Evolutionary conservation across 2,113 vertebrate species (phyloP).

Genomic region (Gadus chalcogrammus): DNA sequence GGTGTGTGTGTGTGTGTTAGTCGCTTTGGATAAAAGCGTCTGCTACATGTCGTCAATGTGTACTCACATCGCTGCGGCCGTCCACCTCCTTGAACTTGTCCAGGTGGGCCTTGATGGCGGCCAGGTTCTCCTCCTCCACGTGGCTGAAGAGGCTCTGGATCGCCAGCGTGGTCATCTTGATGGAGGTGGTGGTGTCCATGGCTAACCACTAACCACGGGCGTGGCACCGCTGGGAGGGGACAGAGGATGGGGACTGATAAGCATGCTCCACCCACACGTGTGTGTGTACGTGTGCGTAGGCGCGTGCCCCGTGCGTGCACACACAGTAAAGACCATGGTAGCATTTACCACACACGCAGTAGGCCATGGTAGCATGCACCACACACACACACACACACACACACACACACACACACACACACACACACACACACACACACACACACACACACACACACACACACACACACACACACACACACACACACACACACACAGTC

Average conservation of each 20-base stretch:
- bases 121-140: slow-evolving; percentile 92
- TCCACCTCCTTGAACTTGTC: slow-evolving; percentile 95
- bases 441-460: too few relatives aligned
- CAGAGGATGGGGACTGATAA: slow-evolving; percentile 5
- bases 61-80: slow-evolving; percentile 91
- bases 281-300: too few relatives aligned
- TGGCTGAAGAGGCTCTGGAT: slow-evolving; percentile 89
- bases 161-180: slow-evolving; percentile 85
- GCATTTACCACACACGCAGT: background rate
- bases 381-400: too few relatives aligned
- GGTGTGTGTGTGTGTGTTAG: background rate
- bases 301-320: too few relatives aligned
- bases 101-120: slow-evolving; percentile 86
- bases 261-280: too few relatives aligned
- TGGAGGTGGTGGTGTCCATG: slow-evolving; percentile 72
- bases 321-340: too few relatives aligned
- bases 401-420: too few relatives aligned
- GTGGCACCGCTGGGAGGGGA: slow-evolving; percentile 28
- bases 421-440: too few relatives aligned
- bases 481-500: too few relatives aligned
- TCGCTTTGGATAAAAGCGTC: too few relatives aligned
- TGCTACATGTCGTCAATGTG: background rate
- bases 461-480: too few relatives aligned
- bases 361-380: background rate
- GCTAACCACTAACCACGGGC: slow-evolving; percentile 26